Base-by-base conservation (phyloP, 2,888 invertebrate genomes). In the Cybosia mesomella region DNA sequence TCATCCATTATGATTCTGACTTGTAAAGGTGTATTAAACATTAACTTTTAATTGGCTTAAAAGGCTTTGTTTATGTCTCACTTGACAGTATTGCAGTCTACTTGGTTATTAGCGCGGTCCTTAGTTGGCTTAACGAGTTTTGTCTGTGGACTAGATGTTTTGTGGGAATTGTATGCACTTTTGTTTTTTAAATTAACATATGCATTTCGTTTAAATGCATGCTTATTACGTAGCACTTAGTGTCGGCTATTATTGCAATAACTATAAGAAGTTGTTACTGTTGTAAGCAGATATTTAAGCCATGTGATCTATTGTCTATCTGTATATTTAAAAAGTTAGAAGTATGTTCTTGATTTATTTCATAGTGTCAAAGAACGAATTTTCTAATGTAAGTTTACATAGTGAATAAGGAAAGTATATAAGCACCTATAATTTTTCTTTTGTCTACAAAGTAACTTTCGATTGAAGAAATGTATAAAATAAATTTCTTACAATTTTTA, bases 1-100 rank as follows among this genome's bases (percentile, higher is more conserved):
- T 84, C 82, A 84, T 72, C 83, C 75, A 75, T 84, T 83, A 80
- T 82, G 59, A 75, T 39, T 70, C 64, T 75, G 82, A 82, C 75
- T 76, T 76, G 64, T 73, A 73, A 79, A 82, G 77, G 73, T 74
- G 57, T 74, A 59, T 72, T 58, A 70, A 39, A 72, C 75, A 73
- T 71, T 71, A 49, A 43, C 60, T 71, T 74, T 76, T 79, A 81
- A 81, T 80, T 81, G 71, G 67, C 62, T 66, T 71, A 60, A n/a
- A 59, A 62, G 55, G 65, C 53, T 55, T 67, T 59, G 57, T 21
- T 54, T 70, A 22, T 72, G 65, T 60, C 43, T 55, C 57, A 7
- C 10, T 36, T 64, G 32, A 72, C 59, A 70, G 75, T 70, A 59
- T 43, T 67, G 32, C 68, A 76, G 63, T 72, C 34, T 67, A 59